Conservation (phyloP, 2,797 vertebrate genomes). For the Crax fasciolata region DNA sequence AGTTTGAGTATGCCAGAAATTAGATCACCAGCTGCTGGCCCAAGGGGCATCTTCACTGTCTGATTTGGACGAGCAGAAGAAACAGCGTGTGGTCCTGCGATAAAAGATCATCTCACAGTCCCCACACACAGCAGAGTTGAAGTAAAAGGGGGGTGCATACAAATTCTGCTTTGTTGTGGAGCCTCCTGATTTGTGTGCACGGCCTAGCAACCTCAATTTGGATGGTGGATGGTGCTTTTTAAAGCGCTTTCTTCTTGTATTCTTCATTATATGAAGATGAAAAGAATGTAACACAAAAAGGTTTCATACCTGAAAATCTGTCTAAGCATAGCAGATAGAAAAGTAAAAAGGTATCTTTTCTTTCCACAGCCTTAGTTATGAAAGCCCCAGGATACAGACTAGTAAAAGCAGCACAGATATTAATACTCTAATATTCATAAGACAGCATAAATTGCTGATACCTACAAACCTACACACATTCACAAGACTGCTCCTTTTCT, state of each 20-base stretch:
- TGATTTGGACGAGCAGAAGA: neutral
- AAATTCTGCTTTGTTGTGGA: neutral
- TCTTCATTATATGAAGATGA: neutral
- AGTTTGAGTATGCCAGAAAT: neutral
- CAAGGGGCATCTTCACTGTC: neutral
- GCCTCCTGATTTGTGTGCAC: neutral
- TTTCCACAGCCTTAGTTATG: neutral
- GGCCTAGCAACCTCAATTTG: neutral
- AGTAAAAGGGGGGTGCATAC: neutral
- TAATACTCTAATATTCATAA: conserved; percentile 16
- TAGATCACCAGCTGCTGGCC: neutral
- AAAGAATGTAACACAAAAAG: neutral
- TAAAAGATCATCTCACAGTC: neutral
- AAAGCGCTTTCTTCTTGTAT: neutral
- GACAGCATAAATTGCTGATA: neutral
- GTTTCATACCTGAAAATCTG: conserved; percentile 12
- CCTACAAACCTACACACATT: neutral
- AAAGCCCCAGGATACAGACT: neutral
- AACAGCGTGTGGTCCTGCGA: neutral
- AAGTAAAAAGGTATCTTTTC: neutral
- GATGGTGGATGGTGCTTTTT: neutral
- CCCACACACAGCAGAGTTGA: neutral
- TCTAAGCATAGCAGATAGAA: neutral
- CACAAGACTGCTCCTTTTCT: neutral
- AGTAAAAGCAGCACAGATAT: neutral